Evolutionary conservation across 2,113 vertebrate genomes (phyloP).

Genomic region (Bagarius yarrelli): DNA sequence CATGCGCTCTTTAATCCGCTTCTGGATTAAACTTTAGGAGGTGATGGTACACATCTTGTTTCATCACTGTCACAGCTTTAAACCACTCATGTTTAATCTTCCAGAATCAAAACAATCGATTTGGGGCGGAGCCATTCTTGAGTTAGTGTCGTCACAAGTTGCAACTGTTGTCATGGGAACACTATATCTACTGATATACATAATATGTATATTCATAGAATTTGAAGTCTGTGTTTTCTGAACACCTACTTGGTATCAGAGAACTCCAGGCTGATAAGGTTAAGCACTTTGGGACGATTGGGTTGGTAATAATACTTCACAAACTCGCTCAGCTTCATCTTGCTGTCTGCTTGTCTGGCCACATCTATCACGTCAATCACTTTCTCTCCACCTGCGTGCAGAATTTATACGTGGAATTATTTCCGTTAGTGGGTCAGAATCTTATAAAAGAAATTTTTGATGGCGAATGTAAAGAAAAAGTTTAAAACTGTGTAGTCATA

Average conservation of each 20-base stretch:
- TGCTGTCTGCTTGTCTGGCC: constrained; percentile 97
- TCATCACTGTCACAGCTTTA: not conserved
- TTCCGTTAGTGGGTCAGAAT: too few relatives aligned
- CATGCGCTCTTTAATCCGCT: not conserved
- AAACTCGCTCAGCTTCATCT: constrained; percentile 96
- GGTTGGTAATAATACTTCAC: constrained; percentile 90
- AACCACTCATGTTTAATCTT: not conserved
- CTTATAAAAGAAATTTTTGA: too few relatives aligned
- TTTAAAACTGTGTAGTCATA: too few relatives aligned
- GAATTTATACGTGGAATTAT: not conserved
- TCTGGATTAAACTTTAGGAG: not conserved
- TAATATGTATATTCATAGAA: not conserved
- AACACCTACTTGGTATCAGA: constrained; percentile 91
- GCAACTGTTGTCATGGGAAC: not conserved
- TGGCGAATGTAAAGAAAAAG: too few relatives aligned
- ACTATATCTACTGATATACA: not conserved
- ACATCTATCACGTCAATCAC: constrained; percentile 98
- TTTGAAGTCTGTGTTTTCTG: not conserved
- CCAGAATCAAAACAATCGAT: not conserved
- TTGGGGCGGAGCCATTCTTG: too few relatives aligned
- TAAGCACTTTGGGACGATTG: constrained; percentile 92
- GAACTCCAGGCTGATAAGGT: constrained; percentile 99
- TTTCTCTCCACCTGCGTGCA: constrained; percentile 86
- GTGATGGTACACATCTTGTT: not conserved
- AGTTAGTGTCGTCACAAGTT: not conserved